Percentiles rank a stretch among this genome's conserved stretches.
These are phyloP conservation scores for Kryphioiulus occultus DNA, from an alignment of 2,888 invertebrate species.

Conservation along the genomic window DNA sequence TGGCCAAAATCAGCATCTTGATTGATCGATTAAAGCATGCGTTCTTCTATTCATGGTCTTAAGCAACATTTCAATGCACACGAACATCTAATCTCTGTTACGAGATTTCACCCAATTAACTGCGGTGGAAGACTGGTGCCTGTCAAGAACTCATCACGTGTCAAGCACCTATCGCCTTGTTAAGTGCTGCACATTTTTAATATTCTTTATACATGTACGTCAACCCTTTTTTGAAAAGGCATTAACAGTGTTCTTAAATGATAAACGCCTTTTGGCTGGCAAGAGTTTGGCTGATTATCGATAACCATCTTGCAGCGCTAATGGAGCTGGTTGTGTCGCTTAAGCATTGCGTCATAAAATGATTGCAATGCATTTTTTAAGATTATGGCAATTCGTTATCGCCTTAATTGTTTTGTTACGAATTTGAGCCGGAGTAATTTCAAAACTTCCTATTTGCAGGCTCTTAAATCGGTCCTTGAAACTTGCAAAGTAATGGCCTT, in stretches of 20 bases:
- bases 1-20: neutral
- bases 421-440: neutral
- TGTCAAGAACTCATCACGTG: neutral
- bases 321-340: neutral
- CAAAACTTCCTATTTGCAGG: neutral
- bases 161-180: constrained; percentile 3
- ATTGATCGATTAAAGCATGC: neutral
- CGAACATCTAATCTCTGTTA: neutral
- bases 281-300: neutral
- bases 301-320: neutral
- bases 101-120: constrained; percentile 4
- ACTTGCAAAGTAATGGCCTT: neutral
- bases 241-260: neutral
- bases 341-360: neutral
- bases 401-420: neutral
- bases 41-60: neutral
- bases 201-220: neutral
- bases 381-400: neutral
- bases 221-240: neutral
- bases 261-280: neutral
- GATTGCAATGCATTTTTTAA: neutral
- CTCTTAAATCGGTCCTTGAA: constrained; percentile 1
- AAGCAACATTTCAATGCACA: neutral
- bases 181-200: neutral
- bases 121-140: neutral